Base-by-base conservation (phyloP, 2,113 vertebrate species). In the Gambusia affinis region DNA sequence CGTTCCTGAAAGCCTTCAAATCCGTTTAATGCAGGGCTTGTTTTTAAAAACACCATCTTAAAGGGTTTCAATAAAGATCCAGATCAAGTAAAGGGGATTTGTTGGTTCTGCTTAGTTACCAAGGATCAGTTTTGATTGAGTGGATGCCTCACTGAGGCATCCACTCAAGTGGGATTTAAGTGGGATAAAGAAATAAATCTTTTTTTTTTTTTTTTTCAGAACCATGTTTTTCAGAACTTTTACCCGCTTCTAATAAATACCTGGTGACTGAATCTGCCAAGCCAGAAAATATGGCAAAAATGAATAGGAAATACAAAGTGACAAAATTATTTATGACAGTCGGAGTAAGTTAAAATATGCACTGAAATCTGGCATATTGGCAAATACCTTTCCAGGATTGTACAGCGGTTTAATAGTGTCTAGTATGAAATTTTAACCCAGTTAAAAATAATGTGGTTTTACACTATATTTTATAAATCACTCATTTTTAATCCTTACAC, bases 251-350 rank as follows among this genome's bases (percentile, higher is more conserved):
- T 80, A 72, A 88, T 85, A 64, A 88, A 91, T 88, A 72, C 4
- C 4, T 73, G 79, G 88, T 83, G 82, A 87, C 77, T 90, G 72
- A 89, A 87, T 83, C 78, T 82, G 75, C 64, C 87, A 85, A 87
- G 47, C 33, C 54, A 44, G 28, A 14, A 72, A 37, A 37, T 67
- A 67, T 75, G 76, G 70, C 12, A 71, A 78, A 78, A 75, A 77
- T 35, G 7, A 60, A 15, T 17, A 70, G n/a, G 15, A n/a, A 28
- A 60, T 35, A 60, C 12, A 70, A 60, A 69, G 24, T n/a, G 51
- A 27, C 1, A 29, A 7, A 47, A 47, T 44, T 1, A 2, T 12
- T 39, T 8, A 10, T 39, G 35, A 60, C 24, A 28, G 82, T 54
- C 68, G 29, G 44, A 54, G 17, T 60, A 35, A 42, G 47, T 63